Evolutionary conservation across 2,797 vertebrate species (phyloP), one percentile per base, ranked within the genome.

Genomic region (Microchirus variegatus): DNA sequence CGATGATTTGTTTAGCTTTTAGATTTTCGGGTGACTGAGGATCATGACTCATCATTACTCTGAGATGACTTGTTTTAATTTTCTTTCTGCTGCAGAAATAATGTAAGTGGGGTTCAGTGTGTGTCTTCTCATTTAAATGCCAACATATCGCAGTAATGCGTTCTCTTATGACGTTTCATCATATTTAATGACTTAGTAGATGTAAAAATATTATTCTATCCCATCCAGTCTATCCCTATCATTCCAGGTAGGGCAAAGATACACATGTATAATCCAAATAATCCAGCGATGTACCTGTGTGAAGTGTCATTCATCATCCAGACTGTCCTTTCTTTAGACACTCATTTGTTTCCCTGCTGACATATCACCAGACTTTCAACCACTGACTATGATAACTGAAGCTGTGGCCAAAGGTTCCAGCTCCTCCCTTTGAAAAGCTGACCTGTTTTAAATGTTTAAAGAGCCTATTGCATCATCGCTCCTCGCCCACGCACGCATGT

Each of bases 1-100:
- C 84, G 81, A 80, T 91, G 91, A 91, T 91, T 92, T 93, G 91
- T 93, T 93, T 93, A 81, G 84, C 82, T 93, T 91, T 90, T 81
- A 84, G 87, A 86, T 90, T 90, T 86, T 87, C 76, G 87, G 90
- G 90, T 87, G 89, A 86, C 88, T 82, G 67, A 87, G 91, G 91
- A 91, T 89, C 86, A 73, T 84, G 87, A 87, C 85, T 93, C 90
- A 90, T 93, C 92, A 93, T 93, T 90, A 92, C 87, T 92, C 89
- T 88, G 77, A 75, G 79, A 83, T 84, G 84, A 90, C 86, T 88
- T 87, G 79, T 82, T 90, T 88, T 82, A 78, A 89, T 86, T 88
- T 80, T 83, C 80, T 68, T 53, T 70, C 51, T 53, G 53, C 67
- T 74, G 35, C 73, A 60, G 80, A 80, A 72, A 37, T 31, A 11